Percentiles rank a stretch among this genome's conserved stretches.
These are phyloP conservation scores for Saccostrea cuccullata DNA, from an alignment of 1,140 invertebrate genomes.

Conservation along the genomic window DNA sequence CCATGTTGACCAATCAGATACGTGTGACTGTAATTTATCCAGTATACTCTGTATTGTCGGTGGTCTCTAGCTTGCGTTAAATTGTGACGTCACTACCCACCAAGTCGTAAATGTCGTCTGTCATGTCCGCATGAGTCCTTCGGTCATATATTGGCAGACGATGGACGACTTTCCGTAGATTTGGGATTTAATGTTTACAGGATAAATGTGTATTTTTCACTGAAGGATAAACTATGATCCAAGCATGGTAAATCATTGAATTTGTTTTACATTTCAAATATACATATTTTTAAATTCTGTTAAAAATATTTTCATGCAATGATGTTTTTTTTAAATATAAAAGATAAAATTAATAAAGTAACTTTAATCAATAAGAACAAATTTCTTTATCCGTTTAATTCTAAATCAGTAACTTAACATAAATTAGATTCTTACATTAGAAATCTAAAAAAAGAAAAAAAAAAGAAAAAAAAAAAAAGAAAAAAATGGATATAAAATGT, in stretches of 20 bases:
- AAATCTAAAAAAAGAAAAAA: too few relatives aligned
- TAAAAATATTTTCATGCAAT: neutral
- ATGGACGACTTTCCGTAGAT: neutral
- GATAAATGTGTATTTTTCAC: neutral
- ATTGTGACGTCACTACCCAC: neutral
- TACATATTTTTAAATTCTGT: neutral
- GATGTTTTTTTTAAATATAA: neutral
- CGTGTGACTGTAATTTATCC: neutral
- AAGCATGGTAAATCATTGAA: neutral
- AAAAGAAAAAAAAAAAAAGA: too few relatives aligned
- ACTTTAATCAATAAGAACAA: neutral
- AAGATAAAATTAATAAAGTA: neutral
- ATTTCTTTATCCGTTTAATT: too few relatives aligned
- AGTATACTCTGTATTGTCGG: too few relatives aligned
- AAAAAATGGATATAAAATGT: too few relatives aligned
- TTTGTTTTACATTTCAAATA: neutral
- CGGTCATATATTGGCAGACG: neutral
- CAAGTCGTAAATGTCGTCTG: conserved; percentile 11
- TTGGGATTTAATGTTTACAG: neutral
- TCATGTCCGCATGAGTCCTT: neutral
- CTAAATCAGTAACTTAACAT: too few relatives aligned
- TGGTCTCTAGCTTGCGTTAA: neutral
- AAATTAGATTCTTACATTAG: too few relatives aligned
- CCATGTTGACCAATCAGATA: neutral
- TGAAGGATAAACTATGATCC: neutral